These are phyloP conservation scores for Lucilia cuprina DNA, from an alignment of 1,140 invertebrate species.

Conservation along the genomic window DNA sequence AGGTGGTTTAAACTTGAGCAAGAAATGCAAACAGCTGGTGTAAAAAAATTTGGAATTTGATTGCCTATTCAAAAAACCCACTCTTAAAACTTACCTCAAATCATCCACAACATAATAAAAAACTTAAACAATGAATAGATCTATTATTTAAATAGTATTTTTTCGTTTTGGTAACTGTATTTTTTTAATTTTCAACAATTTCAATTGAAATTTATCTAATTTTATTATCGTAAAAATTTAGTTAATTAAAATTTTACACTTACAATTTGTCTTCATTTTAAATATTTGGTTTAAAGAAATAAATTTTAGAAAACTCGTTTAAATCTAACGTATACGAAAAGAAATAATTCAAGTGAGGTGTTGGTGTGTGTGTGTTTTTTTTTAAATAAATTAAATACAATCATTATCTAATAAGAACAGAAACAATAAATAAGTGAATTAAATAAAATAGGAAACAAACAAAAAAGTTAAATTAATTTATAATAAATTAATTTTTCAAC, in stretches of 20 bases:
- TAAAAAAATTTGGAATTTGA: no score
- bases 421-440: not conserved
- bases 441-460: not conserved
- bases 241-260: conserved; percentile 9
- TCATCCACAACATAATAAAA: no score
- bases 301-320: not conserved
- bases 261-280: not conserved
- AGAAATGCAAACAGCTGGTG: no score
- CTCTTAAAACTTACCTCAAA: no score
- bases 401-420: not conserved
- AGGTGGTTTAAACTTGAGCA: no score
- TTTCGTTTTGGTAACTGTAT: conserved; percentile 10
- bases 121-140: no score
- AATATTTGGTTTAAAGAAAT: not conserved
- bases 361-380: not conserved
- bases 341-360: not conserved
- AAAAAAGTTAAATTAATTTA: not conserved
- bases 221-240: not conserved
- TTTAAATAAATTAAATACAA: not conserved
- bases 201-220: not conserved
- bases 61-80: no score
- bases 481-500: not conserved
- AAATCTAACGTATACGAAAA: not conserved
- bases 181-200: not conserved
- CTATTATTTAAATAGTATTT: conserved; percentile 17